Percentiles rank a stretch among this genome's conserved stretches.
Conservation (phyloP, 2,888 invertebrate species). For the Oligia latruncula region DNA sequence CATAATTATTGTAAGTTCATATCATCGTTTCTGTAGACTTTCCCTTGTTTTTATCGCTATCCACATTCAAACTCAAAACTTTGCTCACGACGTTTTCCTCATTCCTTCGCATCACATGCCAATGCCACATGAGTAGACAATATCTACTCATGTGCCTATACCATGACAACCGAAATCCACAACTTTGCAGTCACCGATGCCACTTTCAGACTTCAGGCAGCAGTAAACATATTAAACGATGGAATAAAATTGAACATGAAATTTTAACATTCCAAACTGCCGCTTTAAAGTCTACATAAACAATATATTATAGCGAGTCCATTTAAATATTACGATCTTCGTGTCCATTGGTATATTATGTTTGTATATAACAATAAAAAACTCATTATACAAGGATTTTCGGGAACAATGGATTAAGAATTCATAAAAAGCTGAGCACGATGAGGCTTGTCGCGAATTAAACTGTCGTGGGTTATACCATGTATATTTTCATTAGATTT, state of each 20-base stretch:
- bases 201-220: background rate
- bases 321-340: conserved; percentile 27
- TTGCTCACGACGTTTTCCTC: background rate
- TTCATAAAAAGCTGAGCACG: conserved; percentile 69
- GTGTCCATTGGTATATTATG: conserved; percentile 8
- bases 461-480: conserved; percentile 37
- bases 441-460: conserved; percentile 66
- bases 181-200: background rate
- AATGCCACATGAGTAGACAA: background rate
- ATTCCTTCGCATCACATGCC: background rate
- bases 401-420: conserved; percentile 75
- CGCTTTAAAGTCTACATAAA: background rate
- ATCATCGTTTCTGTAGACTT: background rate
- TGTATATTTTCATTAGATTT: conserved; percentile 5
- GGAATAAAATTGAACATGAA: background rate
- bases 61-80: background rate
- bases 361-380: conserved; percentile 60
- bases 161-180: background rate
- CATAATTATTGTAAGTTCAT: background rate
- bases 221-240: background rate
- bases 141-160: background rate
- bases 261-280: background rate
- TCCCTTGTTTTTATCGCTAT: background rate
- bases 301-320: conserved; percentile 26
- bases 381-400: conserved; percentile 74